These are phyloP conservation scores for Apamea monoglypha DNA, from an alignment of 2,888 invertebrate genomes.

Conservation along the genomic window DNA sequence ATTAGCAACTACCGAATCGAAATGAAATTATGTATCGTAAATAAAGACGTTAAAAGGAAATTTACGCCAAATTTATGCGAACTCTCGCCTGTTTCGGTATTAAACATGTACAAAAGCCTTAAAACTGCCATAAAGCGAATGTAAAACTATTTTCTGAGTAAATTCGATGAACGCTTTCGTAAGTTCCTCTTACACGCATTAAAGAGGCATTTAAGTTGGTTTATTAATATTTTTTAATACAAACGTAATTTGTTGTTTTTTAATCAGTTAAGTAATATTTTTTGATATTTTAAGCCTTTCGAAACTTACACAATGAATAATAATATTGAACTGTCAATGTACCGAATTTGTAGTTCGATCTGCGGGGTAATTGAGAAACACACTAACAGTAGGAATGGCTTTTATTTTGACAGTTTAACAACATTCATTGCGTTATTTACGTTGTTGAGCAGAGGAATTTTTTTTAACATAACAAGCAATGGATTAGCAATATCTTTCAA, in stretches of 20 bases:
- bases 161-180: constrained; percentile 40
- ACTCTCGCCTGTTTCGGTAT: constrained; percentile 38
- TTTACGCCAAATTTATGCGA: constrained; percentile 48
- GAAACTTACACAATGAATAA: not conserved
- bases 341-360: not conserved
- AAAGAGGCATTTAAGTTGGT: constrained; percentile 6
- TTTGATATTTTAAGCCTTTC: not conserved
- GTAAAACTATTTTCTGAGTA: constrained; percentile 44
- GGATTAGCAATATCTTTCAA: too few species aligned
- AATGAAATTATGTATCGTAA: constrained; percentile 49
- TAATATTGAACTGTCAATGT: not conserved
- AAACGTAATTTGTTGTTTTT: not conserved
- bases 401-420: too few species aligned
- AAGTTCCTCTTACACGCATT: constrained; percentile 29
- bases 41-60: constrained; percentile 59
- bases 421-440: too few species aligned
- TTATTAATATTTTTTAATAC: not conserved
- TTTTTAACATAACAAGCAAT: too few species aligned
- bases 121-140: constrained; percentile 39
- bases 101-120: constrained; percentile 37
- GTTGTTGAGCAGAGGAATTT: too few species aligned
- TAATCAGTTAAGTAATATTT: not conserved
- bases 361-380: too few species aligned
- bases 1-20: constrained; percentile 38
- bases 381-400: too few species aligned